These are phyloP conservation scores for Turritopsis rubra DNA, from an alignment of 30 jellyfish, hydroid and myxozoan genomes.

Conservation along the genomic window DNA sequence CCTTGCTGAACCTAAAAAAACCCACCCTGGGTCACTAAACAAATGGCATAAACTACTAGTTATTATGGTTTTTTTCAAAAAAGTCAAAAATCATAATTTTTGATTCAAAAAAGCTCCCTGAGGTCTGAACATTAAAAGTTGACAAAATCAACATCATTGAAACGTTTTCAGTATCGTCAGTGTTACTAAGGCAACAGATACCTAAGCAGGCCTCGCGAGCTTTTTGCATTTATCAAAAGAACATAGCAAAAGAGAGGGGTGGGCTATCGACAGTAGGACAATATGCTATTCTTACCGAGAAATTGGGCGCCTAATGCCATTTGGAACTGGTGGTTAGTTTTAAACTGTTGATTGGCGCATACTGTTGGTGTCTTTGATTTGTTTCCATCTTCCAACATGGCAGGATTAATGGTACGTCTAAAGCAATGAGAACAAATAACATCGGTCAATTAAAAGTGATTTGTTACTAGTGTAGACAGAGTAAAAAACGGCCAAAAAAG, in stretches of 20 bases:
- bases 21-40: too few species aligned
- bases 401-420: conserved; percentile 47
- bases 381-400: conserved; percentile 36
- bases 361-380: not conserved
- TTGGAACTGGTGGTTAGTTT: conserved; percentile 25
- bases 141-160: too few species aligned
- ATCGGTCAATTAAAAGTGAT: not conserved
- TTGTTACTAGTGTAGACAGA: not conserved
- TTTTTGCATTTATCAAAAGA: not conserved
- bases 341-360: not conserved
- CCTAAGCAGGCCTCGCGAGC: not conserved
- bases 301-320: conserved; percentile 22
- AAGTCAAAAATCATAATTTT: too few species aligned
- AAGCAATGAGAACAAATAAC: too few species aligned
- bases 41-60: too few species aligned
- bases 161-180: too few species aligned
- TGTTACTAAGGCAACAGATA: too few species aligned
- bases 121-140: too few species aligned
- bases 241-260: not conserved
- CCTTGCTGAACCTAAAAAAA: conserved; percentile 15
- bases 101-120: too few species aligned
- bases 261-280: too few species aligned
- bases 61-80: too few species aligned
- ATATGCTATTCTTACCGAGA: conserved; percentile 1
- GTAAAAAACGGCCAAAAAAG: too few species aligned